Evolutionary conservation across 2,888 invertebrate species (phyloP).

Genomic region (Priocnemis perturbator): DNA sequence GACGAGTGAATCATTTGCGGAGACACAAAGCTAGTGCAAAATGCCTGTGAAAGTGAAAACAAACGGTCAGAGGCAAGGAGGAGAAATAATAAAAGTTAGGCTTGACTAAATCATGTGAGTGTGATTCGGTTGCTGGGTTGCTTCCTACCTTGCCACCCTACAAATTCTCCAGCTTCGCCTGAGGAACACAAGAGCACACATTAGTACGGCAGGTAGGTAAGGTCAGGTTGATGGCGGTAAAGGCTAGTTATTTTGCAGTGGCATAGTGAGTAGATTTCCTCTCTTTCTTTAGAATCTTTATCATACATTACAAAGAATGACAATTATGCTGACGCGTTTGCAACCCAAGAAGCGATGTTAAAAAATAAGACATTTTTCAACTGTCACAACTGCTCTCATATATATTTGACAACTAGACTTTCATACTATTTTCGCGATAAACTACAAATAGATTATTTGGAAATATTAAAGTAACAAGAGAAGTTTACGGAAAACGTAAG

Average conservation of each 20-base stretch:
- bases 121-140: conserved; percentile 78
- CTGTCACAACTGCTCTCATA: not conserved
- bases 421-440: too few relatives aligned
- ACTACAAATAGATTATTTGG: too few relatives aligned
- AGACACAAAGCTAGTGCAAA: conserved; percentile 59
- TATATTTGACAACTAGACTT: too few relatives aligned
- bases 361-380: not conserved
- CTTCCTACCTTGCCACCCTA: conserved; percentile 86
- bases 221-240: conserved; percentile 74
- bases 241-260: conserved; percentile 74
- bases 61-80: conserved; percentile 52
- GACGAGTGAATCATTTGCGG: conserved; percentile 46
- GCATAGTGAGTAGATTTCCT: conserved; percentile 54
- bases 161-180: conserved; percentile 87
- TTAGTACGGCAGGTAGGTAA: conserved; percentile 76
- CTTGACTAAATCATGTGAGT: conserved; percentile 74
- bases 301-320: not conserved
- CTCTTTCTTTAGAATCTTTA: conserved; percentile 9
- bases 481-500: too few relatives aligned
- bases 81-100: conserved; percentile 66
- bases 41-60: conserved; percentile 47
- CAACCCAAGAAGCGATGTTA: not conserved
- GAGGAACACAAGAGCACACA: conserved; percentile 81
- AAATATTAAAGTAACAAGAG: too few relatives aligned
- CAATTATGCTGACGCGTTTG: not conserved